Base-by-base conservation (phyloP, 2,888 invertebrate species). In the Campoplex nolae region DNA sequence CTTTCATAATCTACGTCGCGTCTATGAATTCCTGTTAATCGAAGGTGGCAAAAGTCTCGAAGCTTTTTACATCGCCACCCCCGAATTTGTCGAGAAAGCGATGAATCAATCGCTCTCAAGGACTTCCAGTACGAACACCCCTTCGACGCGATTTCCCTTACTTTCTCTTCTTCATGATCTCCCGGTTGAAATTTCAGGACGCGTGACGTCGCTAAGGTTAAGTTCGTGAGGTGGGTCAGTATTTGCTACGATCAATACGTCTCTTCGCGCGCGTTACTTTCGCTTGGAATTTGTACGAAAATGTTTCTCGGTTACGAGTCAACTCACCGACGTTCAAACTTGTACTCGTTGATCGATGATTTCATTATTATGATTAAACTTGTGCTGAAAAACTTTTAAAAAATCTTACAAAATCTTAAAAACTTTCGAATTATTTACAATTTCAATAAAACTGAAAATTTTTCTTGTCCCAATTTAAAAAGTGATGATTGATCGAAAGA, bases 151-250 rank as follows among this genome's bases (percentile, higher is more conserved):
- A 3, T 62, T 62, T 28, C 32, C 32, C 3, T 13, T 0, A 62
- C 62, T 62, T 90, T 76, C 71, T 73, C 48, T 54, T 62, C 84
- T 32, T 16, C 88, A 93, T 93, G 90, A 85, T 91, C 75, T 73
- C 94, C 93, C 92, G 93, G 88, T 94, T 91, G 76, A 80, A 90
- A 91, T 92, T 90, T 93, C 91, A 92, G 91, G 89, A 82, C 88
- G 90, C 91, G 92, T 94, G 93, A 94, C 93, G 93, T 93, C 90
- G 91, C 90, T 92, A 88, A 93, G 93, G 93, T 93, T 93, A 92
- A 93, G 87, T 88, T 90, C 90, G 88, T 91, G 89, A 81, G 89
- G 86, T 88, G 88, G 92, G 90, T 88, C 74, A 85, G 87, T 83
- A 73, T 86, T 89, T 67, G 35, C 42, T 56, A 51, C 11, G 58